These are phyloP conservation scores for Plebejus melissa DNA, from an alignment of 2,888 invertebrate species.

Conservation along the genomic window DNA sequence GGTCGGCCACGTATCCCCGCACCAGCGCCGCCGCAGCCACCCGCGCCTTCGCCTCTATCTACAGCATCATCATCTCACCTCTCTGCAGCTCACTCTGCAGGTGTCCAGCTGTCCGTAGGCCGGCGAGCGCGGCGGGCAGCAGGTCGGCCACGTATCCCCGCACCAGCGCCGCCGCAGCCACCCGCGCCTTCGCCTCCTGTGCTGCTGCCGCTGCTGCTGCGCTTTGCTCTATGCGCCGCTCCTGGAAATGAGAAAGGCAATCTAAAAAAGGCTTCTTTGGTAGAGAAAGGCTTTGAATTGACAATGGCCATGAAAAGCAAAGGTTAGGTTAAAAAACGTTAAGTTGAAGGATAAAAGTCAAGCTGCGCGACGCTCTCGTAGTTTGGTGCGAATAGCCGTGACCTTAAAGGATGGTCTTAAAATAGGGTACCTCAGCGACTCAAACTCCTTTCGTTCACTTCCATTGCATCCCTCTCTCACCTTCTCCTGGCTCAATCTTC, in stretches of 20 bases:
- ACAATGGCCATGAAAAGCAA: too few species aligned
- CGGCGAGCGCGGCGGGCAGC: constrained; percentile 90
- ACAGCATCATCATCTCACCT: constrained; percentile 52
- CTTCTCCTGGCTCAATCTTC: constrained; percentile 83
- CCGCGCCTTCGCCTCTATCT: constrained; percentile 85
- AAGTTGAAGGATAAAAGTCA: too few species aligned
- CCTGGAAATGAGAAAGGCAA: constrained; percentile 52
- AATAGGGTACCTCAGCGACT: too few species aligned
- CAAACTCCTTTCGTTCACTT: too few species aligned
- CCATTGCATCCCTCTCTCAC: constrained; percentile 43
- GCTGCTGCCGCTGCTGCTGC: constrained; percentile 81
- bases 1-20: constrained; percentile 91
- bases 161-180: constrained; percentile 89
- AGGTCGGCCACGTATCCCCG: constrained; percentile 93
- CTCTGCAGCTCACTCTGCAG: constrained; percentile 80
- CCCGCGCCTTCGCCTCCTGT: constrained; percentile 87
- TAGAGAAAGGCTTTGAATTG: too few species aligned
- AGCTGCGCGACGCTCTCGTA: too few species aligned
- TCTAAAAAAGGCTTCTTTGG: too few species aligned
- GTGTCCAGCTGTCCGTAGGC: constrained; percentile 86
- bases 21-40: constrained; percentile 90
- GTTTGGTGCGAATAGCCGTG: too few species aligned
- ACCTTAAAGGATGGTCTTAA: too few species aligned
- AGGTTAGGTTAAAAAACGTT: too few species aligned
- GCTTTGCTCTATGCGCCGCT: constrained; percentile 85